Evolutionary conservation across 1,140 invertebrate genomes (phyloP).

Genomic region (Dendroctonus valens): DNA sequence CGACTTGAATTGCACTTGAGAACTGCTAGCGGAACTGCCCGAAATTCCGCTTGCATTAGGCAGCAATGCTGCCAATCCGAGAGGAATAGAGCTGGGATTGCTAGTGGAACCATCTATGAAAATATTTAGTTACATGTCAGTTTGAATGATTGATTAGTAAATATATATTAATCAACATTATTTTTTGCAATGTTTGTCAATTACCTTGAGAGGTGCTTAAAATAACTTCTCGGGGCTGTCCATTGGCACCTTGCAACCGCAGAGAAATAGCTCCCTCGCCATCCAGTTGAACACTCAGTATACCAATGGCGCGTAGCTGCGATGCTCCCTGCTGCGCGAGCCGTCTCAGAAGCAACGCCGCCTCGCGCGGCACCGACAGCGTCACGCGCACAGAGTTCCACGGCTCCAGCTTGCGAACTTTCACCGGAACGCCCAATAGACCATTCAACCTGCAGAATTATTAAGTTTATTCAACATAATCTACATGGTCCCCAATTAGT

Average conservation of each 20-base stretch:
- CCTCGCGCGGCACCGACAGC: conserved; percentile 93
- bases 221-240: conserved; percentile 72
- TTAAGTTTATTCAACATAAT: conserved; percentile 2
- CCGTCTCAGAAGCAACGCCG: conserved; percentile 83
- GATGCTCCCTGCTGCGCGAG: conserved; percentile 86
- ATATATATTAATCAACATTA: neutral
- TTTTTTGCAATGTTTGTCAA: neutral
- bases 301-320: conserved; percentile 84
- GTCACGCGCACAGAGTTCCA: conserved; percentile 97
- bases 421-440: conserved; percentile 68
- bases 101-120: conserved; percentile 36
- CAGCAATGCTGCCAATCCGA: conserved; percentile 18
- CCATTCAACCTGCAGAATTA: conserved; percentile 57
- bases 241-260: conserved; percentile 72
- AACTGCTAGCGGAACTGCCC: conserved; percentile 29
- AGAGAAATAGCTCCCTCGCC: conserved; percentile 93
- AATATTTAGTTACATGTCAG: conserved; percentile 15
- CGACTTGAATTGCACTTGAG: conserved; percentile 65
- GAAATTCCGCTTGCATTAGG: conserved; percentile 31
- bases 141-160: conserved; percentile 7
- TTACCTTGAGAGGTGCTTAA: conserved; percentile 52
- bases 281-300: conserved; percentile 93
- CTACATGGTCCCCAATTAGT: neutral
- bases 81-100: conserved; percentile 12
- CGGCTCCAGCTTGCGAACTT: conserved; percentile 87